These are phyloP conservation scores for Gorsachius goisagi DNA, from an alignment of 2,113 vertebrate genomes.

Conservation along the genomic window DNA sequence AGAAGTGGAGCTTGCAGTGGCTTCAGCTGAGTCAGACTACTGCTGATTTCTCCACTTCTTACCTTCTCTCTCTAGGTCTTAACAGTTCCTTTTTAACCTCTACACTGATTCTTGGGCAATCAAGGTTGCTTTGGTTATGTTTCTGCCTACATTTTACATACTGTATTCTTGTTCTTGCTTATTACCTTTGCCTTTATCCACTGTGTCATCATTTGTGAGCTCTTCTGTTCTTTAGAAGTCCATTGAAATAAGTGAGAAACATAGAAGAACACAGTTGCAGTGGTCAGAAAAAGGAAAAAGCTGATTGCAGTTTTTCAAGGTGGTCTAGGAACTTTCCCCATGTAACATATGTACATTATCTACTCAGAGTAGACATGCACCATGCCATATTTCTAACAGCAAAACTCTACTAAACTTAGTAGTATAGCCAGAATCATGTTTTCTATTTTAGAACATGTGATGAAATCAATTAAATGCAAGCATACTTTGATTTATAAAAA, in stretches of 20 bases:
- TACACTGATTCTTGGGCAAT: background rate
- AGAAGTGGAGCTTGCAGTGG: background rate
- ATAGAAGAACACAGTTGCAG: background rate
- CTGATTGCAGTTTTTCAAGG: background rate
- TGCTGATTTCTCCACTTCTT: background rate
- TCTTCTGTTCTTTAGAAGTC: background rate
- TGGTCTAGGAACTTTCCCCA: background rate
- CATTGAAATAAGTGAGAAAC: background rate
- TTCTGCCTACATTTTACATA: background rate
- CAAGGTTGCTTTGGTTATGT: background rate
- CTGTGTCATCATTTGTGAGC: background rate
- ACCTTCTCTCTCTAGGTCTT: background rate
- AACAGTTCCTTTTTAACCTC: background rate
- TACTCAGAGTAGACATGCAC: fast-evolving
- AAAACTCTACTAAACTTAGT: background rate
- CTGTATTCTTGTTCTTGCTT: background rate
- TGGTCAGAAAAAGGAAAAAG: background rate
- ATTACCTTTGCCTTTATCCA: background rate
- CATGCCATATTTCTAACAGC: background rate
- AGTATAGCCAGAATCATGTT: background rate
- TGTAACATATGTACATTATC: too few relatives aligned
- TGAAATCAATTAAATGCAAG: background rate
- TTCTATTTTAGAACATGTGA: background rate
- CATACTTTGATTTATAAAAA: background rate
- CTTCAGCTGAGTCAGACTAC: background rate